phyloP scores from a whole-genome alignment of 2,888 invertebrate species.

The Ectemnius cavifrons region DNA sequence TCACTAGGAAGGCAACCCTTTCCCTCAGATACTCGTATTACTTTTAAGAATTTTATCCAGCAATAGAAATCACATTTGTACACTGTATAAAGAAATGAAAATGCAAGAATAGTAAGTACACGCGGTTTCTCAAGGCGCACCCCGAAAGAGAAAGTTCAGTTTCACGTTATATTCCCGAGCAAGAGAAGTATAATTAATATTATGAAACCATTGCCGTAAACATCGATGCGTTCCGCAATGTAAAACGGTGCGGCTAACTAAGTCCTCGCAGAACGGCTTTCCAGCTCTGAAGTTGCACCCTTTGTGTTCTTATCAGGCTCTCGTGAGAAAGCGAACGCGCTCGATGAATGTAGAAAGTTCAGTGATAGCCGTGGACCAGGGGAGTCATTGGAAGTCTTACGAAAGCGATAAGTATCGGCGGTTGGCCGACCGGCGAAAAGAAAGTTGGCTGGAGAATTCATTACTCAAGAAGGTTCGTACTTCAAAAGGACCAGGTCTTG shows the following conservation, averaged over 20 bases:
- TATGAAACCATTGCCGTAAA: constrained; percentile 58
- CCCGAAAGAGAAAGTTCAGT: constrained; percentile 56
- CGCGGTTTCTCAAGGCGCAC: constrained; percentile 52
- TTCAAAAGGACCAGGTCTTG: constrained; percentile 8
- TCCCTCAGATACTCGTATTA: no score
- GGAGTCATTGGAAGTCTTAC: constrained; percentile 3
- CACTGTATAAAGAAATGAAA: no score
- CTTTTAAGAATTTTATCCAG: no score
- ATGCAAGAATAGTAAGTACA: no score
- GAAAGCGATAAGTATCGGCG: constrained; percentile 5
- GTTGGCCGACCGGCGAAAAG: not conserved
- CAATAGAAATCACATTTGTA: no score
- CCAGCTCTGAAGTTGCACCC: constrained; percentile 29
- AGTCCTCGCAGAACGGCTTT: constrained; percentile 38
- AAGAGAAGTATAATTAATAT: constrained; percentile 56
- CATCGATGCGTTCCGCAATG: constrained; percentile 57
- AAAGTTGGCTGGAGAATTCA: constrained; percentile 4
- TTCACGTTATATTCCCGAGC: constrained; percentile 51
- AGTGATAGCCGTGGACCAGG: not conserved
- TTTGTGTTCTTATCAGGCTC: no score
- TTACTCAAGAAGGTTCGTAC: not conserved
- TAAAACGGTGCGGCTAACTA: constrained; percentile 47
- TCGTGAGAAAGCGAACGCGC: not conserved
- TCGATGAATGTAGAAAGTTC: not conserved
- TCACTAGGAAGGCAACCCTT: constrained; percentile 4